Evolutionary conservation across 2,888 invertebrate species (phyloP).

Genomic region (Amorpha juglandis): DNA sequence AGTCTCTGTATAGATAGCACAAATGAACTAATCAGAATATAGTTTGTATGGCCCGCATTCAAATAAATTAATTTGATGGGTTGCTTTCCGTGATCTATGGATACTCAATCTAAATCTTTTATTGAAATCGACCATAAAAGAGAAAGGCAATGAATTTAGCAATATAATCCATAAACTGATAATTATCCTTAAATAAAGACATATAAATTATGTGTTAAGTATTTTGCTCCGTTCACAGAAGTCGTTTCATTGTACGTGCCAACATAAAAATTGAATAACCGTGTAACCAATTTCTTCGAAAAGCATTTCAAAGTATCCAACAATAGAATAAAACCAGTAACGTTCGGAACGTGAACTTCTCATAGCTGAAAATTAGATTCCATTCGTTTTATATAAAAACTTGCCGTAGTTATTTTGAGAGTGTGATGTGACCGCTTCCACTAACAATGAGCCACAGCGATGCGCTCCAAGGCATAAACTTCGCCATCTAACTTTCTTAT

Average conservation of each 20-base stretch:
- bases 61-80: too few relatives aligned
- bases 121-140: too few relatives aligned
- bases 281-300: background rate
- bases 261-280: constrained; percentile 18
- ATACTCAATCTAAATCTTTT: too few relatives aligned
- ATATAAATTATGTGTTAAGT: background rate
- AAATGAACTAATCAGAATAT: too few relatives aligned
- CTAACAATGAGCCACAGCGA: constrained; percentile 9
- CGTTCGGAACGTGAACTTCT: constrained; percentile 1
- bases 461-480: constrained; percentile 9
- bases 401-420: constrained; percentile 26
- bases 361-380: constrained; percentile 25
- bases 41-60: too few relatives aligned
- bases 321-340: constrained; percentile 5
- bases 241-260: background rate
- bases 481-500: background rate
- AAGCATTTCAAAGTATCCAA: constrained; percentile 4
- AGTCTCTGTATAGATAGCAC: too few relatives aligned
- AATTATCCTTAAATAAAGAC: background rate
- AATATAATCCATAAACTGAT: background rate
- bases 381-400: constrained; percentile 23
- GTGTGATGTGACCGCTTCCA: constrained; percentile 21
- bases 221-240: background rate
- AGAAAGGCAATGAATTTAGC: too few relatives aligned
- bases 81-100: too few relatives aligned